phyloP scores from a whole-genome alignment of 2,888 invertebrate species.

The Xanthorhoe designata region DNA sequence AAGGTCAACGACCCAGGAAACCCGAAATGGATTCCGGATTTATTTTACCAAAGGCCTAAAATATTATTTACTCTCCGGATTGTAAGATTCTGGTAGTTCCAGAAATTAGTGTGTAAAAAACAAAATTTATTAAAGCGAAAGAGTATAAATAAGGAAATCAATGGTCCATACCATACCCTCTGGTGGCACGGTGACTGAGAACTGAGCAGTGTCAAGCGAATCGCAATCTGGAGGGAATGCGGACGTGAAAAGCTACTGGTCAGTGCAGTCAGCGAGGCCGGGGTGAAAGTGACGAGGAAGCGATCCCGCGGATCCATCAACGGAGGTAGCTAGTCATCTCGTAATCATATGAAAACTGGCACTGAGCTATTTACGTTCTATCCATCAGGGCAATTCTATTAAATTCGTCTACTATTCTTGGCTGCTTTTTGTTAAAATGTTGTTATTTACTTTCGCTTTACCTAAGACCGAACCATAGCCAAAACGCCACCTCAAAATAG shows the following conservation, averaged over 20 bases:
- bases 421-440: no score
- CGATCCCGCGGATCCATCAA: constrained; percentile 47
- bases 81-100: no score
- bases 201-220: neutral
- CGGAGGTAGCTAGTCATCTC: constrained; percentile 34
- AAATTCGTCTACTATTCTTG: no score
- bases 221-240: constrained; percentile 15
- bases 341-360: constrained; percentile 13
- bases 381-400: no score
- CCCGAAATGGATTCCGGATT: constrained; percentile 26
- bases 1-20: neutral
- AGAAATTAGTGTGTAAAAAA: no score
- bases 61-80: no score
- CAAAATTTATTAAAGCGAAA: no score
- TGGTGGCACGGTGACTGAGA: neutral
- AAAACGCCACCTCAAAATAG: no score
- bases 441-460: no score
- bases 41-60: no score
- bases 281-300: constrained; percentile 56
- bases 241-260: constrained; percentile 34
- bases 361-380: constrained; percentile 1
- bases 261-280: constrained; percentile 47
- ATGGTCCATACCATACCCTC: neutral
- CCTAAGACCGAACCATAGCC: no score
- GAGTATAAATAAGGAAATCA: no score